A percentile compares a stretch with the other conserved stretches of the same genome.
Evolutionary conservation across 2,113 vertebrate species (phyloP).

Genomic region (Otus sunia): DNA sequence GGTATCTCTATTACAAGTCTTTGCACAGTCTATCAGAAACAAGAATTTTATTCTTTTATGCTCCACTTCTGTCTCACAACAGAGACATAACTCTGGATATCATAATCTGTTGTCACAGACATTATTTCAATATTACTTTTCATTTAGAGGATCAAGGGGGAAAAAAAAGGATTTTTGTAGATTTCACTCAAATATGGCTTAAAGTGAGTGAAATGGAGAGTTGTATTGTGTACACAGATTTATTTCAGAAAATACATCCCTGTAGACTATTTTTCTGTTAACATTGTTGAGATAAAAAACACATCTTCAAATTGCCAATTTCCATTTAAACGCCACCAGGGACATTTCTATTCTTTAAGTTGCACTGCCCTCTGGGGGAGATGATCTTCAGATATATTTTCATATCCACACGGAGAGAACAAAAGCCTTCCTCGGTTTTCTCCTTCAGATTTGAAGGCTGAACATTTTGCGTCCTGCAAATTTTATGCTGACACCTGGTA

Average conservation of each 20-base stretch:
- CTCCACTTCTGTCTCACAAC: neutral
- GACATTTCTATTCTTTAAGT: constrained; percentile 44
- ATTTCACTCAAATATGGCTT: neutral
- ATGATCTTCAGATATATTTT: neutral
- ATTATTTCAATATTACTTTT: neutral
- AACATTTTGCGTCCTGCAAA: neutral
- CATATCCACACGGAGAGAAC: accelerated
- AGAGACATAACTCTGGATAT: neutral
- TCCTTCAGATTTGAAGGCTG: neutral
- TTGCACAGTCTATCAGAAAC: neutral
- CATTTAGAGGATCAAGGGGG: neutral
- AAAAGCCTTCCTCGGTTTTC: neutral
- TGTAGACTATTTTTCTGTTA: neutral
- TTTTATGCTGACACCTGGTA: neutral
- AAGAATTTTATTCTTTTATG: neutral
- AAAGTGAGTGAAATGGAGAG: neutral
- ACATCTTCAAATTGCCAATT: neutral
- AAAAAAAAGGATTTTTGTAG: accelerated
- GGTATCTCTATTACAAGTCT: neutral
- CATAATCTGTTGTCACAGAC: neutral
- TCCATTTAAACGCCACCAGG: neutral
- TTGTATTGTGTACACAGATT: neutral
- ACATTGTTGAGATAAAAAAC: neutral
- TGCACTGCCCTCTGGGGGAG: constrained; percentile 73
- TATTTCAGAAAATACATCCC: neutral